Evolutionary conservation across 2,113 vertebrate species (phyloP).

Genomic region (Microtus montanus): DNA sequence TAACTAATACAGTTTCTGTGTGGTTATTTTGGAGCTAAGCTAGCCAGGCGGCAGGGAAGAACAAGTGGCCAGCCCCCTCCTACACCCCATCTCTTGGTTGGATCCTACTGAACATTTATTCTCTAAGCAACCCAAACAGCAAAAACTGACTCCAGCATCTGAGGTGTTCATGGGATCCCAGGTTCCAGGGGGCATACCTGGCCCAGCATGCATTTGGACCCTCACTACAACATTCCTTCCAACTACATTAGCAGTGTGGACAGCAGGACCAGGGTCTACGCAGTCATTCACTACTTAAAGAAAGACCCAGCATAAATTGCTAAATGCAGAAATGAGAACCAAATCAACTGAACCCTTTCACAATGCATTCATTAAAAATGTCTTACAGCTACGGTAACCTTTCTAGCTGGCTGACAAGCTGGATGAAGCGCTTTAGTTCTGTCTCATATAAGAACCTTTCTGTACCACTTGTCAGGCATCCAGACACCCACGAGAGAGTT

Average conservation of each 20-base stretch:
- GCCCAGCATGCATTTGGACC: neutral
- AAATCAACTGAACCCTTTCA: conserved; percentile 6
- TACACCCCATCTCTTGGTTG: neutral
- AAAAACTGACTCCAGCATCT: neutral
- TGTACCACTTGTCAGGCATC: neutral
- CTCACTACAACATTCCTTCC: neutral
- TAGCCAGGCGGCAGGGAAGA: no score
- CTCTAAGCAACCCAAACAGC: neutral
- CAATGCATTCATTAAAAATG: conserved; percentile 21
- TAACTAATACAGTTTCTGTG: no score
- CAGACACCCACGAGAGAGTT: neutral
- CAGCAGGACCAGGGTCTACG: neutral
- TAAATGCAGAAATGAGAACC: conserved; percentile 1
- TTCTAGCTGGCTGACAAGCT: conserved; percentile 3
- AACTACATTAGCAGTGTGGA: neutral
- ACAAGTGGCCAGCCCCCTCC: no score
- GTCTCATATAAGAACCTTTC: neutral
- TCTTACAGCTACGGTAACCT: neutral
- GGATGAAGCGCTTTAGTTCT: neutral
- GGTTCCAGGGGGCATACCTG: neutral
- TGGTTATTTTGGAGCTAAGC: no score
- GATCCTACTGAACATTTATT: neutral
- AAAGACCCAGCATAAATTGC: neutral
- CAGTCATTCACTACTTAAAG: neutral
- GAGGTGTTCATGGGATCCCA: neutral